Conservation (phyloP, 1,140 invertebrate species). For the Penaeus indicus region DNA sequence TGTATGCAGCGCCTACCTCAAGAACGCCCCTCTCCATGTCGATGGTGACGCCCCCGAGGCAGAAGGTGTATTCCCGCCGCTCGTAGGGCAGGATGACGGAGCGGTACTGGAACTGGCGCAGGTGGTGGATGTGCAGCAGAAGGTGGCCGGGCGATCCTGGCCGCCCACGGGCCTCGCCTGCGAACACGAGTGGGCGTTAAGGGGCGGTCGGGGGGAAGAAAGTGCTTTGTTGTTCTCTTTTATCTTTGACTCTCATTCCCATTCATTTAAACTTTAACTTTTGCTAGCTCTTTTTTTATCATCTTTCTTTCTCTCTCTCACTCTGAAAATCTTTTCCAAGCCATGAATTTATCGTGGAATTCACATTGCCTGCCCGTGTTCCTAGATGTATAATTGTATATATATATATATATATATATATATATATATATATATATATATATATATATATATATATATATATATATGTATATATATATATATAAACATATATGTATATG, state of each 20-base stretch:
- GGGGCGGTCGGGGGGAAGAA: no score
- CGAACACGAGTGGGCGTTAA: not conserved
- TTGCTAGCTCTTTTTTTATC: no score
- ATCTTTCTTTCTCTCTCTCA: no score
- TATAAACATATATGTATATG: no score
- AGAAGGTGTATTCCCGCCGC: constrained; percentile 62
- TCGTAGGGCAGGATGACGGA: constrained; percentile 62
- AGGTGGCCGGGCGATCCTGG: constrained; percentile 59
- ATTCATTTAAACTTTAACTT: no score
- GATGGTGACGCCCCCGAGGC: constrained; percentile 61
- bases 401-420: not conserved
- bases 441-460: no score
- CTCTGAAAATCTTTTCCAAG: not conserved
- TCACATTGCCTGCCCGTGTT: not conserved
- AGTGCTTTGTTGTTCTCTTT: no score
- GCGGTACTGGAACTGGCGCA: constrained; percentile 59
- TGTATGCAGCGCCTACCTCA: constrained; percentile 42
- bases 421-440: no score
- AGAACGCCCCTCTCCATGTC: constrained; percentile 61
- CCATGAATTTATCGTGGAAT: not conserved
- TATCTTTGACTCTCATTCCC: no score
- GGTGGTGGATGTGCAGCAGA: constrained; percentile 53
- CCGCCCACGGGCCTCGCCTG: constrained; percentile 48
- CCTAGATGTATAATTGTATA: not conserved
- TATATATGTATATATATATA: no score